Evolutionary conservation across 2,113 vertebrate genomes (phyloP), one percentile per base, ranked within the genome.

Genomic region (Callopanchax toddi): DNA sequence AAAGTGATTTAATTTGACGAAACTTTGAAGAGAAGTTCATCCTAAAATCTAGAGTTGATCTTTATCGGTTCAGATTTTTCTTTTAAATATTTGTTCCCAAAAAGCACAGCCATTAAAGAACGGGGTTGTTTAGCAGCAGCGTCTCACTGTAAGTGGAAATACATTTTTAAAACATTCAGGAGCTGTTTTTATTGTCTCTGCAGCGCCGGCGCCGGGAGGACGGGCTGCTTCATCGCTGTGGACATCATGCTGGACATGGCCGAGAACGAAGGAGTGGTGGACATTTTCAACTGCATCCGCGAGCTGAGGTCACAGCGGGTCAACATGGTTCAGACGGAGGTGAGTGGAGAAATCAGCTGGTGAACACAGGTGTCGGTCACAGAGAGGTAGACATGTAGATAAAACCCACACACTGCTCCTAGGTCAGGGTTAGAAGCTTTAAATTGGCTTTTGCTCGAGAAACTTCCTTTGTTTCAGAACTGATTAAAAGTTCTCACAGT

Each of bases 191-290:
- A 42, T 3, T 72, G 60, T 67, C 1, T 51, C 21, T 13, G 3
- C 64, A 99, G 97, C 46, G 96, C 97, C 4, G 97, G 97, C 6
- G 96, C 97, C 0, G 97, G 97, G 21, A 92, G 97, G 85, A 98
- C 96, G 0, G 97, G 97, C 58, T 99, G 97, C 56, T 98, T 98
- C 68, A 98, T 99, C 3, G 96, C 96, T 16, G 98, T 99, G 4
- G 97, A 99, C 89, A 97, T 98, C 84, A 98, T 99, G 96, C 90
- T 99, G 17, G 97, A 99, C 90, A 99, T 99, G 97, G 97, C 97
- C 0, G 97, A 99, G 90, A 98, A 96, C 0, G 97, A 99, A 71
- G 97, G 96, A 0, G 97, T 99, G 56, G 97, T 99, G 59, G 97
- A 99, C 82, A 96, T 99, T 40, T 99, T 98, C 84, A 99, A 99